Evolutionary conservation across 2,888 invertebrate genomes (phyloP).

Genomic region (Cyclophora albipunctata): DNA sequence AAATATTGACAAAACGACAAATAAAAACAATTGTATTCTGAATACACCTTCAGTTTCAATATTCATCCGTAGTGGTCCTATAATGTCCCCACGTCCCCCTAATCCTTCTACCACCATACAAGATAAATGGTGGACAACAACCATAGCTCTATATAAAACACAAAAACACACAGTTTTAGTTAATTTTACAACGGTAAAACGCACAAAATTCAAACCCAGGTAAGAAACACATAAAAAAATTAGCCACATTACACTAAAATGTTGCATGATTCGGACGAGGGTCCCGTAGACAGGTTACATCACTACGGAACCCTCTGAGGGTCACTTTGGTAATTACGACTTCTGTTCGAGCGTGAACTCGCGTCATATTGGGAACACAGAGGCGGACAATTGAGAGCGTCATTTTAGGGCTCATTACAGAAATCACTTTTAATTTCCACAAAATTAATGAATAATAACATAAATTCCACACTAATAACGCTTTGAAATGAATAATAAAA

Average conservation of each 20-base stretch:
- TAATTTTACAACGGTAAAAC: slow-evolving; percentile 62
- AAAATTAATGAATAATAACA: slow-evolving; percentile 60
- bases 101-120: slow-evolving; percentile 36
- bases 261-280: slow-evolving; percentile 59
- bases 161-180: slow-evolving; percentile 72
- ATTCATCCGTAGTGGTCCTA: slow-evolving; percentile 19
- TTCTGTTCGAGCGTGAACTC: slow-evolving; percentile 48
- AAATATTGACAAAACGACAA: slow-evolving; percentile 10
- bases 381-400: slow-evolving; percentile 29
- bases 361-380: slow-evolving; percentile 25
- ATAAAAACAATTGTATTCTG: slow-evolving; percentile 24
- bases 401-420: slow-evolving; percentile 54
- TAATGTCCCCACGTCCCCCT: slow-evolving; percentile 44
- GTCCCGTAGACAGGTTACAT: slow-evolving; percentile 50
- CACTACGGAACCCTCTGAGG: slow-evolving; percentile 60
- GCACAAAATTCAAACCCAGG: slow-evolving; percentile 73
- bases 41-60: slow-evolving; percentile 26
- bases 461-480: slow-evolving; percentile 70
- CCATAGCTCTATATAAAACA: slow-evolving; percentile 67
- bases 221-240: slow-evolving; percentile 59
- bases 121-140: slow-evolving; percentile 50
- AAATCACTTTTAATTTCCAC: slow-evolving; percentile 45
- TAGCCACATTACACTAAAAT: slow-evolving; percentile 72
- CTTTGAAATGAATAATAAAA: slow-evolving; percentile 70
- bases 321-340: slow-evolving; percentile 44